Conservation (phyloP, 2,888 invertebrate genomes). For the Nymphalis polychloros region DNA sequence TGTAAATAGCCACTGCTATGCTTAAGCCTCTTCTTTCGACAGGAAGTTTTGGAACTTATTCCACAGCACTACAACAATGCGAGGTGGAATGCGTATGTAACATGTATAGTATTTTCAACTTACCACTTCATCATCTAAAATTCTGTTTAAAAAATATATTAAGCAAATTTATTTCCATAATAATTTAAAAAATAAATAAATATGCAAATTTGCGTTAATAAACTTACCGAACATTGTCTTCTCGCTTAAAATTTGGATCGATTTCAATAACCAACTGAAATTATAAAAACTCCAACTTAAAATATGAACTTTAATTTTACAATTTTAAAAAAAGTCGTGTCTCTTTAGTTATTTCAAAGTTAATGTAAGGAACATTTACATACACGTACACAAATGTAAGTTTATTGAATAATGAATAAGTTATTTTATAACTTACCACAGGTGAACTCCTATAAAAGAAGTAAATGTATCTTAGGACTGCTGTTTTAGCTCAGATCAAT, state of each 20-base stretch:
- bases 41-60: no score
- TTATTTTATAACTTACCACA: background rate
- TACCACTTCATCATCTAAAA: background rate
- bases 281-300: background rate
- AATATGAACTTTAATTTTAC: no score
- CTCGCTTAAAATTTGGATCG: constrained; percentile 14
- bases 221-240: constrained; percentile 2
- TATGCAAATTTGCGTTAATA: background rate
- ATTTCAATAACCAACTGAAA: constrained; percentile 28
- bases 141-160: background rate
- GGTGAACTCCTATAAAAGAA: background rate
- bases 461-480: no score
- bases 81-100: background rate
- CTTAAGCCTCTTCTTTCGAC: no score
- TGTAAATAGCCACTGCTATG: no score
- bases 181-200: no score
- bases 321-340: no score
- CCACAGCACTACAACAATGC: no score
- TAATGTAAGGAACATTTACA: no score
- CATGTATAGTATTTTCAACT: background rate
- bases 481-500: no score
- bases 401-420: background rate
- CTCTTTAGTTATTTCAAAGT: no score
- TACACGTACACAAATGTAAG: background rate
- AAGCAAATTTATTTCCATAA: no score